A percentile compares a stretch with the other conserved stretches of the same genome.
phyloP scores from a whole-genome alignment of 2,888 invertebrate genomes.

The Coleophora deauratella region DNA sequence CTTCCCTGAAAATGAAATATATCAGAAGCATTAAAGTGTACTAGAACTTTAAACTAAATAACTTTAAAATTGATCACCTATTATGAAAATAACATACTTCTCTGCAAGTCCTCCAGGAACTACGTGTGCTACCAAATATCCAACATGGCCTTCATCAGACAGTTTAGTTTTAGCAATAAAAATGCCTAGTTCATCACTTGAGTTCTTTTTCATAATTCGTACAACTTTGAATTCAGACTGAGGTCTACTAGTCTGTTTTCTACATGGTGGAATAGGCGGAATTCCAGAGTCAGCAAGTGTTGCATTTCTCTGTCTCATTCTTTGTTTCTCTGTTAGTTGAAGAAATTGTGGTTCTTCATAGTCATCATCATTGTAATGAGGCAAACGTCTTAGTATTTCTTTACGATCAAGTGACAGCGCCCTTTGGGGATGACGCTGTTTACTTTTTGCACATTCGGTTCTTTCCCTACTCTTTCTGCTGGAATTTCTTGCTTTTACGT shows the following conservation, averaged over 20 bases:
- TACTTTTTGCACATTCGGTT: constrained; percentile 43
- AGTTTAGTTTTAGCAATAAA: constrained; percentile 80
- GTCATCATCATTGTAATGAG: constrained; percentile 43
- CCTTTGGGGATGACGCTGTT: constrained; percentile 60
- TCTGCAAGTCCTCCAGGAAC: constrained; percentile 81
- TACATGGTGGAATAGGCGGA: constrained; percentile 66
- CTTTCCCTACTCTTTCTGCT: constrained; percentile 58
- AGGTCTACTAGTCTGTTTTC: constrained; percentile 46
- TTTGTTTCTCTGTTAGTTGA: constrained; percentile 66
- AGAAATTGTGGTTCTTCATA: constrained; percentile 59
- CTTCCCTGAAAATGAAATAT: constrained; percentile 65
- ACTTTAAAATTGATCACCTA: too few species aligned
- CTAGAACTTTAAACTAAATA: neutral
- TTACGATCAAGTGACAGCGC: constrained; percentile 72
- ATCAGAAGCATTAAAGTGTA: neutral
- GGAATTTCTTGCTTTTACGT: constrained; percentile 47
- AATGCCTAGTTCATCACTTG: constrained; percentile 80
- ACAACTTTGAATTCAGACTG: constrained; percentile 65
- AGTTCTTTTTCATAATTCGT: constrained; percentile 69
- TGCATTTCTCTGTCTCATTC: constrained; percentile 60
- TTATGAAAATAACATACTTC: constrained; percentile 63
- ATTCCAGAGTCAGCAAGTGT: constrained; percentile 55
- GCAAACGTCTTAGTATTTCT: constrained; percentile 67
- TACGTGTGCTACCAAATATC: constrained; percentile 81
- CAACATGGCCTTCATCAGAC: constrained; percentile 74